phyloP scores from a whole-genome alignment of 2,113 vertebrate species.

The Gadus chalcogrammus region DNA sequence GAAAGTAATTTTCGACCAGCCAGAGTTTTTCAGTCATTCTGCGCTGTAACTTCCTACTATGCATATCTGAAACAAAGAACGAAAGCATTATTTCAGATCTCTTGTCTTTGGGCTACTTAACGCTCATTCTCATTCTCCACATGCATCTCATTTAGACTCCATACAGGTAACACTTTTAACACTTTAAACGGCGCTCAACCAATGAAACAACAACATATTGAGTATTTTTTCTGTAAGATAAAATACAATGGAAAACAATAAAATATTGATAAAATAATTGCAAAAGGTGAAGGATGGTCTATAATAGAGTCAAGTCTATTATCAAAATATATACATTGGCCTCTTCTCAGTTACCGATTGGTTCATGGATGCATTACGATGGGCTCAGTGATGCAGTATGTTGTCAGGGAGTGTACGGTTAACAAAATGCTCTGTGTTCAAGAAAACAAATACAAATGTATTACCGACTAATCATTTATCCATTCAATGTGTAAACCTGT shows the following conservation, averaged over 20 bases:
- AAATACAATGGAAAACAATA: too few relatives aligned
- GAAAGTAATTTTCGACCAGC: slow-evolving; percentile 77
- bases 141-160: slow-evolving; percentile 43
- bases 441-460: not conserved
- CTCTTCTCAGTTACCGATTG: too few relatives aligned
- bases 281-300: too few relatives aligned
- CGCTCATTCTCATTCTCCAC: slow-evolving; percentile 56
- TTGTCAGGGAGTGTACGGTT: not conserved
- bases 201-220: not conserved
- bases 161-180: slow-evolving; percentile 43
- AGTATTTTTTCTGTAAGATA: too few relatives aligned
- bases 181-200: not conserved
- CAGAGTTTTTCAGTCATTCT: slow-evolving; percentile 81
- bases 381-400: not conserved
- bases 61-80: slow-evolving; percentile 82
- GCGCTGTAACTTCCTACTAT: slow-evolving; percentile 81
- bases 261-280: too few relatives aligned
- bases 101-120: slow-evolving; percentile 78
- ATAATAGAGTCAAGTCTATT: too few relatives aligned
- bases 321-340: too few relatives aligned
- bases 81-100: slow-evolving; percentile 84
- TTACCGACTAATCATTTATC: too few relatives aligned
- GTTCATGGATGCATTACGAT: too few relatives aligned
- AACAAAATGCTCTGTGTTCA: not conserved
- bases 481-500: not conserved